A percentile compares a stretch with the other conserved stretches of the same genome.
These are phyloP conservation scores for Crax fasciolata DNA, from an alignment of 2,797 vertebrate genomes.

Conservation along the genomic window DNA sequence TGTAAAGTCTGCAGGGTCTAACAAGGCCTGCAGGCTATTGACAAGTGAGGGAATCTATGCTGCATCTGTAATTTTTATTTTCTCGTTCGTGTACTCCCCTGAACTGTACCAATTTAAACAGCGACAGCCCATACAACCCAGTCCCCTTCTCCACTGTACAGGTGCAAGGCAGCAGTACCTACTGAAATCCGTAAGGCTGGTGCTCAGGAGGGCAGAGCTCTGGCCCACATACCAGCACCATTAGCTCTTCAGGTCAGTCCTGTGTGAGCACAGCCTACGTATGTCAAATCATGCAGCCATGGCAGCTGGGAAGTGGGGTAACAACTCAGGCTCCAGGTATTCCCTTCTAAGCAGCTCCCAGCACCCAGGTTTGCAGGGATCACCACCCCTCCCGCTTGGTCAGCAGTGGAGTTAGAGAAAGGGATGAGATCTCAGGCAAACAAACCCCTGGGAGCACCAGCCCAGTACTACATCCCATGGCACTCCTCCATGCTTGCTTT, in stretches of 20 bases:
- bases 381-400: fast-evolving
- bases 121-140: background rate
- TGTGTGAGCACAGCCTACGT: background rate
- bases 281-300: background rate
- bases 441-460: background rate
- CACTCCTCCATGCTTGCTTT: background rate
- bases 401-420: background rate
- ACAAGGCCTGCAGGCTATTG: slow-evolving; percentile 61
- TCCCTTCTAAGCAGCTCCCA: background rate
- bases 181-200: background rate
- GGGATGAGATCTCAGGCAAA: background rate
- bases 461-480: fast-evolving
- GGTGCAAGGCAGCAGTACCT: slow-evolving; percentile 7
- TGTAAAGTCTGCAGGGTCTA: slow-evolving; percentile 75
- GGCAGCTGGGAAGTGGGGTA: fast-evolving
- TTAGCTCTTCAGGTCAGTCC: slow-evolving; percentile 14
- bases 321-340: background rate
- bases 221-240: slow-evolving; percentile 24
- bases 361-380: background rate
- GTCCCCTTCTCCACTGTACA: slow-evolving; percentile 6
- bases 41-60: slow-evolving; percentile 1
- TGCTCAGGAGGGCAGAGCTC: slow-evolving; percentile 5
- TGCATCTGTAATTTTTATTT: slow-evolving; percentile 9
- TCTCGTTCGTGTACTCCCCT: background rate
- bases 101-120: background rate